phyloP scores from a whole-genome alignment of 1,140 invertebrate genomes.

The Brachionus plicatilis region DNA sequence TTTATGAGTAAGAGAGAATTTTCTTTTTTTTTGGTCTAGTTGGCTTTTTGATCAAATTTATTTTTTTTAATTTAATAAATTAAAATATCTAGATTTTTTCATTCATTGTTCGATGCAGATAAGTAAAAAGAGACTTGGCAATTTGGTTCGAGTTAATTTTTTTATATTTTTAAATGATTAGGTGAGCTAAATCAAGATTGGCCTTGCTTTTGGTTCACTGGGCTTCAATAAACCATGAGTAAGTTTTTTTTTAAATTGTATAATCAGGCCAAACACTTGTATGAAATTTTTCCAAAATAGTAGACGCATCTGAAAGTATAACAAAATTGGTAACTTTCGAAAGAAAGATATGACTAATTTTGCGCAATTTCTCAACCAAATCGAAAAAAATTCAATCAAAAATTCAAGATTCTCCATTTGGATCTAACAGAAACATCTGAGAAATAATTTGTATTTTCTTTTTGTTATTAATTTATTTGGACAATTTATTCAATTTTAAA shows the following conservation, averaged over 20 bases:
- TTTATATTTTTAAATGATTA: neutral
- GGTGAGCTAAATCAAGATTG: neutral
- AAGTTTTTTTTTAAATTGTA: neutral
- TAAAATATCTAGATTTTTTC: neutral
- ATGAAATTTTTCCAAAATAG: neutral
- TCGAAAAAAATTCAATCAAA: neutral
- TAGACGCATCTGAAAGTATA: neutral
- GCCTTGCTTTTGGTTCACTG: neutral
- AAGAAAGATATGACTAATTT: neutral
- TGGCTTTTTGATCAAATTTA: neutral
- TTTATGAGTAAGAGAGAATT: neutral
- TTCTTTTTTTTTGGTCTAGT: neutral
- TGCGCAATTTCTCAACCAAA: neutral
- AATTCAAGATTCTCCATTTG: neutral
- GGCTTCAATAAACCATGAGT: neutral
- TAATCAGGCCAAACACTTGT: neutral
- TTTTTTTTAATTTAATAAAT: neutral
- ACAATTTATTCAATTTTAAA: no score
- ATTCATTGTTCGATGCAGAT: neutral
- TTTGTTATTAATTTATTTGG: no score
- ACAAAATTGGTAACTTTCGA: neutral
- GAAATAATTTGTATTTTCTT: no score
- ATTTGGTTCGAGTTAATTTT: neutral
- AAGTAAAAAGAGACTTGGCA: neutral
- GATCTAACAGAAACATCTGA: no score